Base-by-base conservation (phyloP, 64 coral and sea anemone species). In the Montipora capricornis region DNA sequence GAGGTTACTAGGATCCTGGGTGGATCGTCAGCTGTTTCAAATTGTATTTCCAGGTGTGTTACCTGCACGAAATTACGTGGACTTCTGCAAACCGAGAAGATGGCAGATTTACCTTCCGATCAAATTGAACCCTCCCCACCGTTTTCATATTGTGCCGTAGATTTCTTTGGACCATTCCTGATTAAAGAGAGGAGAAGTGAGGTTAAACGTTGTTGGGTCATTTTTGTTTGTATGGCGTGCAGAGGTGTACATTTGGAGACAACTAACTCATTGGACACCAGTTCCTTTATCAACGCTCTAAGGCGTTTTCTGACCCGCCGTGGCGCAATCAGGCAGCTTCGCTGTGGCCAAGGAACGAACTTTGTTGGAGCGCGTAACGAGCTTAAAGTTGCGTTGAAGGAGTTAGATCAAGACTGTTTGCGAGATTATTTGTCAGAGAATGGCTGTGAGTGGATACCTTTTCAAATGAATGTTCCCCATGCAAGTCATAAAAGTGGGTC, bases 121-220 rank as follows among this genome's bases (percentile, higher is more conserved):
- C 37, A 19, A 16, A 5, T 88, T 12, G 67, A 88, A 26, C 68
- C 68, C 11, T 47, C 68, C 5, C 84, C 68, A 8, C 69, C 68
- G 6, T 88, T 88, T 44, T n/a, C 84, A 8, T 88, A 88, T 62
- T 83, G 80, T 58, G 80, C 20, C 5, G 80, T 83, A 22, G 80
- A 83, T 44, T 58, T 22, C 47, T 74, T 88, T 52, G 66, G 84
- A 10, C 84, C 69, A 11, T 88, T 71, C 44, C 44, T 88, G 11
- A 24, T 51, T 8, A 71, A 88, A 20, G 84, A 88, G 48, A 73
- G 29, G 22, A 88, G 84, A 14, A 58, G 45, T 48, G 17, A n/a
- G 16, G 8, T 88, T n/a, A 88, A 88, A 47, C 11, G 69, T 6
- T 88, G 75, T 88, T 37, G 68, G 15, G 68, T 87, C 6, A 68